Evolutionary conservation across 2,888 invertebrate species (phyloP).

Genomic region (Agriopis aurantiaria): DNA sequence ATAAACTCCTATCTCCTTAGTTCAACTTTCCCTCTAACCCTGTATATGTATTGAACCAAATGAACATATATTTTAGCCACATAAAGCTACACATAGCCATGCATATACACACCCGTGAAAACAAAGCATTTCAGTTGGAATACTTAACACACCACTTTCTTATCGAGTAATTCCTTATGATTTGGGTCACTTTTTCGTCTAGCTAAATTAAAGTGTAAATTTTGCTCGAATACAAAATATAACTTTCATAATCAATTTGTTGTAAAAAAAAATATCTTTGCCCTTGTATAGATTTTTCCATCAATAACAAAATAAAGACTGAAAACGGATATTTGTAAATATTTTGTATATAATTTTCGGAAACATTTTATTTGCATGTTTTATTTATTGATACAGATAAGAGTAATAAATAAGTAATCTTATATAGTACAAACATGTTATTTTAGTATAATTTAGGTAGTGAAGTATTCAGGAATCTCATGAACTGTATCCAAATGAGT

Average conservation of each 20-base stretch:
- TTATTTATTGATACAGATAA: slow-evolving; percentile 50
- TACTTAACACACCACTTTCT: too few relatives aligned
- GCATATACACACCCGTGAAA: too few relatives aligned
- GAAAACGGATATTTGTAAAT: slow-evolving; percentile 56
- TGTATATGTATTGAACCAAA: too few relatives aligned
- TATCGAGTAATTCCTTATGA: too few relatives aligned
- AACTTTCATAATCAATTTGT: not conserved
- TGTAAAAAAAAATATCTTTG: not conserved
- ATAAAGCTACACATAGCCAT: too few relatives aligned
- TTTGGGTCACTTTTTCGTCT: too few relatives aligned
- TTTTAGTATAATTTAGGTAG: slow-evolving; percentile 44
- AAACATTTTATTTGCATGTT: slow-evolving; percentile 42
- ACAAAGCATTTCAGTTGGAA: too few relatives aligned
- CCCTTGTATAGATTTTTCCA: slow-evolving; percentile 36
- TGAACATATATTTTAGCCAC: too few relatives aligned
- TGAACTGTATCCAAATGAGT: slow-evolving; percentile 42
- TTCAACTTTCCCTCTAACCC: too few relatives aligned
- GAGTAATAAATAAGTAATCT: slow-evolving; percentile 38
- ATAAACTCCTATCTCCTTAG: too few relatives aligned
- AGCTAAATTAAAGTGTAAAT: too few relatives aligned
- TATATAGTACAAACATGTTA: slow-evolving; percentile 69
- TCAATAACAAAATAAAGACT: slow-evolving; percentile 55
- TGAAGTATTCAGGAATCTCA: slow-evolving; percentile 45
- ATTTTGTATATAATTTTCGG: slow-evolving; percentile 49
- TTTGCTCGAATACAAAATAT: not conserved